A percentile compares a stretch with the other conserved stretches of the same genome.
phyloP scores from a whole-genome alignment of 2,888 invertebrate genomes.

The Drosophila nigricruria region DNA sequence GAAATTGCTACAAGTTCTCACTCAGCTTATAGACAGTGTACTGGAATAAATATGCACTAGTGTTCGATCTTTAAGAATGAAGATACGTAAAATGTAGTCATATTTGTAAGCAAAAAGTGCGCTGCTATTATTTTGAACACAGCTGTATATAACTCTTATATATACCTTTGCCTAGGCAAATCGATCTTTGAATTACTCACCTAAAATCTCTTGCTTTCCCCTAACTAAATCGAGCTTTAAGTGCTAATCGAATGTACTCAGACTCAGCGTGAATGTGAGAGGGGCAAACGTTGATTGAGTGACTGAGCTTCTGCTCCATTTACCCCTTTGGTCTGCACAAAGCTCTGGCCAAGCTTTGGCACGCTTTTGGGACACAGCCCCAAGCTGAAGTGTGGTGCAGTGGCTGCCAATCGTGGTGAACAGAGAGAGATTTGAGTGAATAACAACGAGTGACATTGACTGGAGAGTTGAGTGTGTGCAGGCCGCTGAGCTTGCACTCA shows the following conservation, averaged over 20 bases:
- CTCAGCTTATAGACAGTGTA: too few relatives aligned
- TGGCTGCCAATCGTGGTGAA: constrained; percentile 6
- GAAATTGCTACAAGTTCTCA: too few relatives aligned
- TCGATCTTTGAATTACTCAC: background rate
- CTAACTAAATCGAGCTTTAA: background rate
- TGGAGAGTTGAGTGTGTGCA: constrained; percentile 33
- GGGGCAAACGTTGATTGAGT: constrained; percentile 1
- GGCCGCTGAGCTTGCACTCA: constrained; percentile 43
- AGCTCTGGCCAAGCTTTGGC: constrained; percentile 22
- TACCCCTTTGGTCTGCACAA: constrained; percentile 21
- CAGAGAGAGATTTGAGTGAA: constrained; percentile 2
- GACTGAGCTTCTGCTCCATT: background rate
- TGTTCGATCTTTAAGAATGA: too few relatives aligned
- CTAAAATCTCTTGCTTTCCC: background rate
- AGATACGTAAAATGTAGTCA: too few relatives aligned
- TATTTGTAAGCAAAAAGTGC: too few relatives aligned
- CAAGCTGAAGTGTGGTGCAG: background rate
- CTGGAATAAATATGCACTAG: too few relatives aligned
- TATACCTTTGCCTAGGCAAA: background rate
- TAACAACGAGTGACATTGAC: background rate
- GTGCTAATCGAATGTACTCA: background rate
- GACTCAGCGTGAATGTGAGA: background rate
- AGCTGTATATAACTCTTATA: too few relatives aligned
- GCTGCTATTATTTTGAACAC: too few relatives aligned
- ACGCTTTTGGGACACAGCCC: background rate